phyloP scores from a whole-genome alignment of 1,140 invertebrate genomes.

The Drosophila subpulchrella region DNA sequence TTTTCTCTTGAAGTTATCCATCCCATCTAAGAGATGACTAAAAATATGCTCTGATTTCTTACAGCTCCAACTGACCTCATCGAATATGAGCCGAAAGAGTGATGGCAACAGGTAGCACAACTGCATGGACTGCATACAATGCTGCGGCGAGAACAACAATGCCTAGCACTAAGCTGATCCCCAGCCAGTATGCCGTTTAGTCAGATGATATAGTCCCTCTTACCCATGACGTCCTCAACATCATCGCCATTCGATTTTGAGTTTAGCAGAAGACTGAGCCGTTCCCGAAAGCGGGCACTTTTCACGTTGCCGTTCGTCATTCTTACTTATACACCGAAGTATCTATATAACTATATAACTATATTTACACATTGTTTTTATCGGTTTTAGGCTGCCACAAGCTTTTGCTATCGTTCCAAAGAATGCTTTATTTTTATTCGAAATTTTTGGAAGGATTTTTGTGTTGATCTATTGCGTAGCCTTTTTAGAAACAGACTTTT shows the following conservation, averaged over 20 bases:
- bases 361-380: conserved; percentile 51
- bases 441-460: conserved; percentile 44
- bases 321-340: conserved; percentile 57
- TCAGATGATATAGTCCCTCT: conserved; percentile 30
- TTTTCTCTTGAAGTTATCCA: neutral
- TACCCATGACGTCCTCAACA: conserved; percentile 41
- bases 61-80: conserved; percentile 80
- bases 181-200: conserved; percentile 49
- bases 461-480: conserved; percentile 43
- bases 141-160: conserved; percentile 84
- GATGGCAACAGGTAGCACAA: conserved; percentile 84
- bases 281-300: conserved; percentile 64
- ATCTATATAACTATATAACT: conserved; percentile 48
- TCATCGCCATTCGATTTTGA: conserved; percentile 59
- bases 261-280: conserved; percentile 80
- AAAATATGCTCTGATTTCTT: conserved; percentile 9
- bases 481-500: conserved; percentile 59
- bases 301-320: conserved; percentile 80
- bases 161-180: conserved; percentile 45
- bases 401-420: conserved; percentile 72
- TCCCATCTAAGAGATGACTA: neutral
- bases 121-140: conserved; percentile 85
- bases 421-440: conserved; percentile 48
- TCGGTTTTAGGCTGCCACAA: conserved; percentile 55
- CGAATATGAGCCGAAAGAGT: conserved; percentile 77